Conservation (phyloP, 2,888 invertebrate species). For the Aphodius sticticus region DNA sequence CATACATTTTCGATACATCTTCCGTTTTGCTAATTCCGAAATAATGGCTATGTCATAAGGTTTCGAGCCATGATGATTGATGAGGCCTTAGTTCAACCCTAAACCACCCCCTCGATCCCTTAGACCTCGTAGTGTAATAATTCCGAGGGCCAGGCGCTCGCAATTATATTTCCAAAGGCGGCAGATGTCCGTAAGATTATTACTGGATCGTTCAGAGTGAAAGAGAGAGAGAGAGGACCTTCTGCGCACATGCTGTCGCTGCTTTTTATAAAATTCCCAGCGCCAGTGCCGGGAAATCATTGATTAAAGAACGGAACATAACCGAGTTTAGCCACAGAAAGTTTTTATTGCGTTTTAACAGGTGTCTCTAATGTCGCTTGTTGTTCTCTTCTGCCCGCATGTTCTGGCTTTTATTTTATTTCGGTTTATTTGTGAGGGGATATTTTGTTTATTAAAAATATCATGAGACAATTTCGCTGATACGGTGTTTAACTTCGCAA, state of each 20-base stretch:
- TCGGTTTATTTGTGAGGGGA: no score
- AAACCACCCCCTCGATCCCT: not conserved
- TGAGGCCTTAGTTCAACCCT: not conserved
- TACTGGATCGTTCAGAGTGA: not conserved
- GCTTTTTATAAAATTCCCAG: not conserved
- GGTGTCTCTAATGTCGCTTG: not conserved
- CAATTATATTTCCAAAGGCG: not conserved
- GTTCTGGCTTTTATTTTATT: no score
- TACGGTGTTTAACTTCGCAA: no score
- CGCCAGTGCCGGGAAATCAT: not conserved
- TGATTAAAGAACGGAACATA: not conserved
- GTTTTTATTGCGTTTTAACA: slow-evolving; percentile 4
- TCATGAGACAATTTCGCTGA: no score
- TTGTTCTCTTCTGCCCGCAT: not conserved
- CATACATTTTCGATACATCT: not conserved
- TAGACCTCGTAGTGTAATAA: not conserved
- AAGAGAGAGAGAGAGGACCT: no score
- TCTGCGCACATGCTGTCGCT: not conserved
- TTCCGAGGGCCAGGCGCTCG: not conserved
- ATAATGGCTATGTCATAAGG: not conserved
- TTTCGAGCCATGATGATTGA: not conserved
- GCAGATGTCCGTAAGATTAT: not conserved
- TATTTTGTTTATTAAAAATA: no score
- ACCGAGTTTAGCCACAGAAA: not conserved
- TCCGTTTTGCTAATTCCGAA: not conserved